Conservation (phyloP, 1,140 invertebrate species). For the Lepidurus arcticus region DNA sequence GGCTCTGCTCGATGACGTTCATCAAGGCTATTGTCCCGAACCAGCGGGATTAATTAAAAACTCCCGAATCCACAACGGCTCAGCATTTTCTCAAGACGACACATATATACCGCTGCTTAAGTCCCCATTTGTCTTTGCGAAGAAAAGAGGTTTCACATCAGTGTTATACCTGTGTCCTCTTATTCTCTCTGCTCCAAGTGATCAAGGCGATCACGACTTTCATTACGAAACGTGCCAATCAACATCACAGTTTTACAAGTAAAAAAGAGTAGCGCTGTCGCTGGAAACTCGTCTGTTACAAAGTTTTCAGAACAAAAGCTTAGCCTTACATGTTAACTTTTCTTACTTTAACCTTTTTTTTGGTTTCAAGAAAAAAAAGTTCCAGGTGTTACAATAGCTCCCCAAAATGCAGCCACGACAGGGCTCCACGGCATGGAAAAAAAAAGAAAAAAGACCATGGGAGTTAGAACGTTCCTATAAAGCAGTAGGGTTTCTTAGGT, state of each 20-base stretch:
- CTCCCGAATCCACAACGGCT: background rate
- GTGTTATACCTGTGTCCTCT: background rate
- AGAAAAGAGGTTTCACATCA: background rate
- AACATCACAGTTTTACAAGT: background rate
- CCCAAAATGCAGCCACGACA: background rate
- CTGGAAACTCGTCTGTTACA: too few species aligned
- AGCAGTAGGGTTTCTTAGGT: background rate
- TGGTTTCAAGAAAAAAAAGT: background rate
- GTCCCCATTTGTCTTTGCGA: background rate
- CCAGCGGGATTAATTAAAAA: slow-evolving; percentile 22
- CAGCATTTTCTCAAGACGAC: background rate
- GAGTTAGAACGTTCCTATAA: background rate
- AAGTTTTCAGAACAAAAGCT: too few species aligned
- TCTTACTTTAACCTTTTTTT: too few species aligned
- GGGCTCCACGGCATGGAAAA: too few species aligned
- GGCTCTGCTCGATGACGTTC: slow-evolving; percentile 13
- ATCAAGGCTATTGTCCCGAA: slow-evolving; percentile 17
- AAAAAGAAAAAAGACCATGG: background rate
- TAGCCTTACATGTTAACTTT: too few species aligned
- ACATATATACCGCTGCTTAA: slow-evolving; percentile 2
- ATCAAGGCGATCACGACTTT: slow-evolving; percentile 3
- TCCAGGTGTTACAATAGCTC: background rate
- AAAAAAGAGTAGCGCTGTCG: too few species aligned
- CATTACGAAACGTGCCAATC: background rate
- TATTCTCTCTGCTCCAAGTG: background rate